Percentiles rank a stretch among this genome's conserved stretches.
Evolutionary conservation across 2,797 vertebrate genomes (phyloP).

Genomic region (Spinibarbus caldwelli): DNA sequence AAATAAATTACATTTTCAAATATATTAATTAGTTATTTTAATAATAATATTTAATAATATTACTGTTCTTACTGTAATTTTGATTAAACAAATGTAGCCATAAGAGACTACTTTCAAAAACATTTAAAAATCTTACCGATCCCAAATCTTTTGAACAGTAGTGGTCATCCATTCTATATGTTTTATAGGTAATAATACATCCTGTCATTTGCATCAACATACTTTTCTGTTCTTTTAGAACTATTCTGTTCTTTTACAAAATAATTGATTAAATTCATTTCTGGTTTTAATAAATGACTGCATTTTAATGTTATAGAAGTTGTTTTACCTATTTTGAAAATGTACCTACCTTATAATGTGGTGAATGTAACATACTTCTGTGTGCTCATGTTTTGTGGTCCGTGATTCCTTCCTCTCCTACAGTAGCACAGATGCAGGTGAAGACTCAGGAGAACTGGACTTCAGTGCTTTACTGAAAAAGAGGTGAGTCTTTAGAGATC

Average conservation of each 20-base stretch:
- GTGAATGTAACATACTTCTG: neutral
- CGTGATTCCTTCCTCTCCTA: constrained; percentile 68
- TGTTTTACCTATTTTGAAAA: neutral
- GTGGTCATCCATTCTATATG: neutral
- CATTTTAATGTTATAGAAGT: neutral
- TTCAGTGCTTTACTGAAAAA: constrained; percentile 93
- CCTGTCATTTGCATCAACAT: neutral
- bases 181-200: neutral
- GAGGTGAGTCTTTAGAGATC: constrained; percentile 76
- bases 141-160: neutral
- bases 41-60: neutral
- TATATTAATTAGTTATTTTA: neutral
- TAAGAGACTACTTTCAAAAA: neutral
- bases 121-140: neutral
- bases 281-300: neutral
- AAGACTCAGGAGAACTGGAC: constrained; percentile 90
- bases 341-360: neutral
- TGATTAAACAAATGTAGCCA: neutral
- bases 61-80: neutral
- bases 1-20: neutral
- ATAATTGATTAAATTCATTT: neutral
- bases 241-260: constrained; percentile 8
- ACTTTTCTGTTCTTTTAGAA: too few species aligned
- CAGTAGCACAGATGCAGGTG: constrained; percentile 84
- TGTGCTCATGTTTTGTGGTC: constrained; percentile 57